Evolutionary conservation across 2,113 vertebrate species (phyloP).

Genomic region (Phaetusa simplex): DNA sequence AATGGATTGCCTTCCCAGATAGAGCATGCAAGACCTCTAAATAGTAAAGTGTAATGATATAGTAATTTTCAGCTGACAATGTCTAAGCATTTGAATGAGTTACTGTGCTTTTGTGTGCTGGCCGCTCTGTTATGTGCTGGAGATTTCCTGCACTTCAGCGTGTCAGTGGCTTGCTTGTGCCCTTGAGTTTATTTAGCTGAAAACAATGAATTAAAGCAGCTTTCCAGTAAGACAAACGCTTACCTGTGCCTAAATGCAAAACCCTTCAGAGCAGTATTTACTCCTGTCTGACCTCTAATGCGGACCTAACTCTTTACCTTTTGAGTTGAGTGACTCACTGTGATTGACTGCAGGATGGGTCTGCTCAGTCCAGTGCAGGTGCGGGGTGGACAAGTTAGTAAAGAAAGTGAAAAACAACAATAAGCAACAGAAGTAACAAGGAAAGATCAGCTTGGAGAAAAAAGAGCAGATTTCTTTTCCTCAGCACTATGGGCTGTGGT

Average conservation of each 20-base stretch:
- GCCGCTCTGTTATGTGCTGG: not conserved
- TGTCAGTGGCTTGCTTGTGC: not conserved
- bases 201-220: not conserved
- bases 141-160: not conserved
- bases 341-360: not conserved
- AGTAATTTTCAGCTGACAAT: not conserved
- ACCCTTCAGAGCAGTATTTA: not conserved
- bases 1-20: not conserved
- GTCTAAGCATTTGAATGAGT: not conserved
- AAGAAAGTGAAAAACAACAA: not conserved
- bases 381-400: not conserved
- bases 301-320: not conserved
- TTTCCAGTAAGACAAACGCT: not conserved
- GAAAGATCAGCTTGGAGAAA: not conserved
- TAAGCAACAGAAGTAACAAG: not conserved
- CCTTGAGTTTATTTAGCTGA: slow-evolving; percentile 12
- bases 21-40: not conserved
- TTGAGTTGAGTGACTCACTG: not conserved
- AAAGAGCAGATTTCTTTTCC: not conserved
- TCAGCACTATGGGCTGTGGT: not conserved
- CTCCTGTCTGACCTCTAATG: not conserved
- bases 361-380: not conserved
- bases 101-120: not conserved
- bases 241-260: not conserved
- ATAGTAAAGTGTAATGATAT: not conserved